Conservation (phyloP, 2,797 vertebrate genomes). For the Buphagus erythrorhynchus region DNA sequence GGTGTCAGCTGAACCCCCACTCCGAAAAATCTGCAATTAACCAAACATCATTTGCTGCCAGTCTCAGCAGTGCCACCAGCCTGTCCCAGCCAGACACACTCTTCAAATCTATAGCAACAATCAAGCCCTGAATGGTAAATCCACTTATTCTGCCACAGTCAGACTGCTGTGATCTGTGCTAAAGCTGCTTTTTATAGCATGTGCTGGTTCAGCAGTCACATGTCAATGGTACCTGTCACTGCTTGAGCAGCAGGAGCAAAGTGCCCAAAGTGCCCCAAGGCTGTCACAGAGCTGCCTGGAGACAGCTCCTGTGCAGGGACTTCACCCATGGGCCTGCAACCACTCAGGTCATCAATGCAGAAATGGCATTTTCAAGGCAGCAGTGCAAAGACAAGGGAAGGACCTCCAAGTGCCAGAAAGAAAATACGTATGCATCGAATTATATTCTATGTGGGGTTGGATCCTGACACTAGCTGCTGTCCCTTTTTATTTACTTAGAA, state of each 20-base stretch:
- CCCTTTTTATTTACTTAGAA: neutral
- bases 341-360: neutral
- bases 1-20: neutral
- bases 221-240: fast-evolving
- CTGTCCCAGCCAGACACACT: fast-evolving
- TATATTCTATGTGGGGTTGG: neutral
- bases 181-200: neutral
- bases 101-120: neutral
- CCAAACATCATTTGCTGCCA: neutral
- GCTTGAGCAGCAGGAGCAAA: neutral
- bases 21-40: neutral
- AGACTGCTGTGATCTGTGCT: neutral
- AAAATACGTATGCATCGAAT: neutral
- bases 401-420: neutral
- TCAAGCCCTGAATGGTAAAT: neutral
- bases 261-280: neutral
- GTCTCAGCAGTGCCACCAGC: neutral
- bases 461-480: neutral
- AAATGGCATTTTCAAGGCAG: neutral
- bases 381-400: neutral
- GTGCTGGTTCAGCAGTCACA: neutral
- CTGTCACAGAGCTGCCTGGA: neutral
- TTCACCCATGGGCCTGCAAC: neutral
- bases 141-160: fast-evolving
- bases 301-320: neutral